Conservation (phyloP, 2,797 vertebrate species). For the Hemibagrus guttatus region DNA sequence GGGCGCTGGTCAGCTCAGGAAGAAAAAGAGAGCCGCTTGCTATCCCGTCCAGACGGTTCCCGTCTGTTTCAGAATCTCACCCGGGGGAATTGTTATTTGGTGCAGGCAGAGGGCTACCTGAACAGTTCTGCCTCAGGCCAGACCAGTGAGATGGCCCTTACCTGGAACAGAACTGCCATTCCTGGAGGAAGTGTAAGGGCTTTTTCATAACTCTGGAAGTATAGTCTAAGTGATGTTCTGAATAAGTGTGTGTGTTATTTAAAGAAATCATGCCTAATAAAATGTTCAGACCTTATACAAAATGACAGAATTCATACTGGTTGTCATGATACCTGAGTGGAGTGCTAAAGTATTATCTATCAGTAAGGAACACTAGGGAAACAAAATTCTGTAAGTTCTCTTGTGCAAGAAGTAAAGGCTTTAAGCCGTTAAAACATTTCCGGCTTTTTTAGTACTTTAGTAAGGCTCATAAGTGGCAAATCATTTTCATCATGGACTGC, state of each 20-base stretch:
- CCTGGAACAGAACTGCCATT: slow-evolving; percentile 87
- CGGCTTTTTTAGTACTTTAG: not conserved
- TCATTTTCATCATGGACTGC: not conserved
- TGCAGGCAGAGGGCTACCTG: slow-evolving; percentile 87
- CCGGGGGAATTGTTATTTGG: slow-evolving; percentile 85
- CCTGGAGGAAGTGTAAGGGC: slow-evolving; percentile 86
- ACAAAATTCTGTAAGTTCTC: not conserved
- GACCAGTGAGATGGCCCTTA: slow-evolving; percentile 89
- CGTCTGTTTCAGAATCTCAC: slow-evolving; percentile 85
- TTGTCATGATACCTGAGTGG: not conserved
- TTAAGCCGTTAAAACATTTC: not conserved
- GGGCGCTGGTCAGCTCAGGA: slow-evolving; percentile 88
- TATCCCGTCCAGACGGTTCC: slow-evolving; percentile 81
- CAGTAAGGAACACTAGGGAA: not conserved
- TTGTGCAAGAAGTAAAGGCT: not conserved
- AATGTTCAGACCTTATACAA: not conserved
- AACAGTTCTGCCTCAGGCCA: slow-evolving; percentile 89
- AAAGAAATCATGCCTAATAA: not conserved
- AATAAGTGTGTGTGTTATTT: not conserved
- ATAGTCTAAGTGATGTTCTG: not conserved
- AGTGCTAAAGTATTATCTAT: not conserved
- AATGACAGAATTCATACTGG: not conserved
- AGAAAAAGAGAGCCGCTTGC: slow-evolving; percentile 82
- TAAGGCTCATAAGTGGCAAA: not conserved
- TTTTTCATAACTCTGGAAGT: not conserved